Conservation (phyloP, 2,797 vertebrate species). For the Erethizon dorsatum region DNA sequence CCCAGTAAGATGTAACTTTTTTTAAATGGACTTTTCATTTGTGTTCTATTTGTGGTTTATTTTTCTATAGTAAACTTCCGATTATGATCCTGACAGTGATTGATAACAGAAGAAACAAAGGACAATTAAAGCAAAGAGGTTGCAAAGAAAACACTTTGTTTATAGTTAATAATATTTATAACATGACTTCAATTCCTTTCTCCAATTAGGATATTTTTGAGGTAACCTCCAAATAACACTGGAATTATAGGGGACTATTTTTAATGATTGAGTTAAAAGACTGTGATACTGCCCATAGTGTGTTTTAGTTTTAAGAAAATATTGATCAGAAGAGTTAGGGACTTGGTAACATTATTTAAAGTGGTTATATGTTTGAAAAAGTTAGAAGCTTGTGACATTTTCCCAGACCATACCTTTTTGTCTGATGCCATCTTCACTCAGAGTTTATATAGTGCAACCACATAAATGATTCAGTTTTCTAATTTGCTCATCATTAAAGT, state of each 20-base stretch:
- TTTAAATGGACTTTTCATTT: conserved; percentile 4
- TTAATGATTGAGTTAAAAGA: conserved; percentile 33
- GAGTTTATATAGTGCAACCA: conserved; percentile 27
- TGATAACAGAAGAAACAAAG: conserved; percentile 53
- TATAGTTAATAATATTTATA: conserved; percentile 59
- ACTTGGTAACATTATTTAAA: conserved; percentile 26
- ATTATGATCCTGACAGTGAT: conserved; percentile 16
- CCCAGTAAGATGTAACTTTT: conserved; percentile 19
- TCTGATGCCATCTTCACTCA: conserved; percentile 39
- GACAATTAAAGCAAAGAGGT: neutral
- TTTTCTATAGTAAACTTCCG: conserved; percentile 36
- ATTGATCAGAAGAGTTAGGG: conserved; percentile 47
- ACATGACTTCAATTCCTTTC: conserved; percentile 43
- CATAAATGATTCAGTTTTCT: conserved; percentile 48
- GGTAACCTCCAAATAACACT: neutral
- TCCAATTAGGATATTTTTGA: conserved; percentile 31
- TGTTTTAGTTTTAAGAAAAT: conserved; percentile 44
- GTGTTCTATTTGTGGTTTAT: neutral
- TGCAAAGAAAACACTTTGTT: conserved; percentile 41
- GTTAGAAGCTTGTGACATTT: conserved; percentile 14
- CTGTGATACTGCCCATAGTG: neutral
- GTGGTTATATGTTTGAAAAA: conserved; percentile 19
- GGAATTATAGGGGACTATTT: conserved; percentile 11
- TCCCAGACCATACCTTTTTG: conserved; percentile 19
- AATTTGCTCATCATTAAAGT: conserved; percentile 51